A percentile compares a stretch with the other conserved stretches of the same genome.
These are phyloP conservation scores for Jaculus jaculus DNA, from an alignment of 2,113 vertebrate species.

Conservation along the genomic window DNA sequence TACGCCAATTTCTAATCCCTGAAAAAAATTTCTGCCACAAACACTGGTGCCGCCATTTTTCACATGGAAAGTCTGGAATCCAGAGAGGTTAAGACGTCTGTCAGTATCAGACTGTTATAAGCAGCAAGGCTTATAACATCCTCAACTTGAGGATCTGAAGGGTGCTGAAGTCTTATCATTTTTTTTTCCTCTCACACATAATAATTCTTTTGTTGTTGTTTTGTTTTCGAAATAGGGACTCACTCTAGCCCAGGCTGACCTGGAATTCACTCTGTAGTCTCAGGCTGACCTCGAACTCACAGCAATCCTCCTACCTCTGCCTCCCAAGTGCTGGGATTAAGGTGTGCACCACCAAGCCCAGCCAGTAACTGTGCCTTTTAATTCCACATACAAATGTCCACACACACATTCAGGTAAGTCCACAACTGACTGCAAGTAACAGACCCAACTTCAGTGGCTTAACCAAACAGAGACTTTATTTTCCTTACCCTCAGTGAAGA, in stretches of 20 bases:
- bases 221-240: too few species aligned
- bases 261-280: too few species aligned
- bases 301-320: too few species aligned
- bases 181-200: not conserved
- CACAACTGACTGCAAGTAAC: not conserved
- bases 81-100: not conserved
- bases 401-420: not conserved
- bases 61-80: not conserved
- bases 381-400: too few species aligned
- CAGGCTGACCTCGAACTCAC: too few species aligned
- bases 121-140: not conserved
- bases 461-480: not conserved
- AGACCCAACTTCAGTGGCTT: not conserved
- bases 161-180: not conserved
- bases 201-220: not conserved
- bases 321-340: too few species aligned
- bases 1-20: not conserved
- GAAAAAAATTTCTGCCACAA: slow-evolving; percentile 7
- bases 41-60: not conserved
- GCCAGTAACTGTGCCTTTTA: too few species aligned
- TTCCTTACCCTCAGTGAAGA: not conserved
- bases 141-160: not conserved
- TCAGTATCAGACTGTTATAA: not conserved
- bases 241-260: too few species aligned
- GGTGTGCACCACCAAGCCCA: too few species aligned